Evolutionary conservation across 2,888 invertebrate genomes (phyloP).

Genomic region (Scrobipalpa atriplicella): DNA sequence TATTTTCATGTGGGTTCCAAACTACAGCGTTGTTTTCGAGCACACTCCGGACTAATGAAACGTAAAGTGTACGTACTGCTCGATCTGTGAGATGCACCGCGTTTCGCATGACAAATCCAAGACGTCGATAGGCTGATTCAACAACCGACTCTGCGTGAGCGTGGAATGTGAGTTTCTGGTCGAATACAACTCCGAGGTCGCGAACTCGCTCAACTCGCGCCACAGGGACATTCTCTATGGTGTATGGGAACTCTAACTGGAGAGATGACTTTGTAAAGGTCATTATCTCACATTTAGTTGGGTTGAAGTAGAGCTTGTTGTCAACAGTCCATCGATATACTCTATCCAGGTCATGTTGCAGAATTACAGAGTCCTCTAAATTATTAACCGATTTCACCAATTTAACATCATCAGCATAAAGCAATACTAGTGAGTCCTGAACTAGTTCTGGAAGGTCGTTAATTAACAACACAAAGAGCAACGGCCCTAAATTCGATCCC

Average conservation of each 20-base stretch:
- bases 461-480: background rate
- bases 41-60: background rate
- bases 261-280: background rate
- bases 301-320: conserved; percentile 17
- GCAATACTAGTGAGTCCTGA: background rate
- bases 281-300: conserved; percentile 16
- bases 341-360: conserved; percentile 19
- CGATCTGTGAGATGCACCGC: background rate
- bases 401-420: background rate
- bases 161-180: background rate
- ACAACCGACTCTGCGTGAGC: background rate
- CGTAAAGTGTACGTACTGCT: background rate
- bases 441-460: background rate
- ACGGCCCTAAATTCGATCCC: background rate
- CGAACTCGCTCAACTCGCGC: background rate
- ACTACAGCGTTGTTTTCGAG: background rate
- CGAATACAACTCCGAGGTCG: background rate
- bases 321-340: too few relatives aligned
- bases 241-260: background rate
- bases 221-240: background rate
- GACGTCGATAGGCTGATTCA: background rate
- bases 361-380: background rate
- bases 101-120: background rate
- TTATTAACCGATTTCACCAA: background rate
- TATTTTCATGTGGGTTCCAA: too few relatives aligned